These are phyloP conservation scores for Pterocles gutturalis DNA, from an alignment of 2,113 vertebrate species.

Conservation along the genomic window DNA sequence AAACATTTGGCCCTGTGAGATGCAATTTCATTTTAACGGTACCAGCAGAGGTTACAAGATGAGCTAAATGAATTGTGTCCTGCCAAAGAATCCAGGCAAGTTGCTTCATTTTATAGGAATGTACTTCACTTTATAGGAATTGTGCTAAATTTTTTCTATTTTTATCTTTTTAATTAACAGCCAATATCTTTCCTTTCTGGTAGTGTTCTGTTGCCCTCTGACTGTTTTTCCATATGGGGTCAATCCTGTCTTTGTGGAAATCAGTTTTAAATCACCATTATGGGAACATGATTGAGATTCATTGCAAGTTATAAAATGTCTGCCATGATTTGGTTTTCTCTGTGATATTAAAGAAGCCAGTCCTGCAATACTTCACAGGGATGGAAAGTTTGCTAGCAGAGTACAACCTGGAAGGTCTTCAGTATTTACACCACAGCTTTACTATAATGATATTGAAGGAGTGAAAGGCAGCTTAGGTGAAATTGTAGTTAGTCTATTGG, in stretches of 20 bases:
- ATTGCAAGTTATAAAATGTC: background rate
- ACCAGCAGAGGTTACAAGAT: background rate
- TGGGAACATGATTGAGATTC: background rate
- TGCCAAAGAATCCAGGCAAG: background rate
- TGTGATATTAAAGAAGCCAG: background rate
- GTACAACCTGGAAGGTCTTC: background rate
- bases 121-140: background rate
- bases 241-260: background rate
- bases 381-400: background rate
- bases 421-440: background rate
- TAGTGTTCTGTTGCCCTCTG: background rate
- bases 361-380: background rate
- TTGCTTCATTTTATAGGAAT: background rate
- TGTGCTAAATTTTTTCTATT: background rate
- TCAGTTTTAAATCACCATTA: background rate
- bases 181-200: background rate
- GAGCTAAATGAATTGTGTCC: background rate
- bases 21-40: background rate
- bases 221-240: background rate
- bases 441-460: background rate
- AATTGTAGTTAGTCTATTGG: background rate
- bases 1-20: background rate
- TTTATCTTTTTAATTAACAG: background rate
- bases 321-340: background rate
- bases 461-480: background rate